Conservation (phyloP, 2,797 vertebrate species). For the Molossus molossus region DNA sequence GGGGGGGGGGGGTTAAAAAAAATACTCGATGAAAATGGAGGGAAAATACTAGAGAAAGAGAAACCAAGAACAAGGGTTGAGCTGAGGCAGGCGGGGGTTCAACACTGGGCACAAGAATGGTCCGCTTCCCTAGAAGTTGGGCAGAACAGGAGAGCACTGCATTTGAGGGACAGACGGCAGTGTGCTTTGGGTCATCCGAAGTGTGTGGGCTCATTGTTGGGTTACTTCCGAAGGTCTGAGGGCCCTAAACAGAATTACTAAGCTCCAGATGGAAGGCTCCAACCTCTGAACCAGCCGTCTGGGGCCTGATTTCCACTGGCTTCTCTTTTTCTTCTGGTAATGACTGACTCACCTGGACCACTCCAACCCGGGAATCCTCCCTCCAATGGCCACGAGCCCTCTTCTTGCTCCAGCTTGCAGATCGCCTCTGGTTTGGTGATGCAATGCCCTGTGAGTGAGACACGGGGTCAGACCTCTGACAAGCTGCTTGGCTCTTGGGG, state of each 20-base stretch:
- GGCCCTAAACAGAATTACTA: neutral
- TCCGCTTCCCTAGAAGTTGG: neutral
- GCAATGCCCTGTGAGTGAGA: constrained; percentile 2
- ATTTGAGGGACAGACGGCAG: neutral
- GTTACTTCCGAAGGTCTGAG: neutral
- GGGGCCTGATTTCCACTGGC: neutral
- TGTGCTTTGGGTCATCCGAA: neutral
- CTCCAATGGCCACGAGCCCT: constrained; percentile 1
- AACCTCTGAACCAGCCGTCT: neutral
- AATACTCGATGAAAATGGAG: neutral
- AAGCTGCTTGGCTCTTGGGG: neutral
- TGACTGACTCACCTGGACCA: constrained; percentile 13
- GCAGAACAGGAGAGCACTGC: neutral
- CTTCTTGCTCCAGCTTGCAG: constrained; percentile 57
- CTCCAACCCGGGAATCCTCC: no score
- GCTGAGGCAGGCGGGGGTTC: neutral
- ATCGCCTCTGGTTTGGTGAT: constrained; percentile 53
- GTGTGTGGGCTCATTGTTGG: neutral
- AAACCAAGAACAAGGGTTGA: neutral
- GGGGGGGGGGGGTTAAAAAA: neutral
- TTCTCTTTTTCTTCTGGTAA: neutral
- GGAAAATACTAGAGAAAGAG: neutral
- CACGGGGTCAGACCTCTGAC: neutral
- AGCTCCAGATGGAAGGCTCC: neutral
- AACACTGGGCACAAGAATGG: neutral